A percentile compares a stretch with the other conserved stretches of the same genome.
These are phyloP conservation scores for Tubulanus polymorphus DNA, from an alignment of 2,888 invertebrate genomes.

Conservation along the genomic window DNA sequence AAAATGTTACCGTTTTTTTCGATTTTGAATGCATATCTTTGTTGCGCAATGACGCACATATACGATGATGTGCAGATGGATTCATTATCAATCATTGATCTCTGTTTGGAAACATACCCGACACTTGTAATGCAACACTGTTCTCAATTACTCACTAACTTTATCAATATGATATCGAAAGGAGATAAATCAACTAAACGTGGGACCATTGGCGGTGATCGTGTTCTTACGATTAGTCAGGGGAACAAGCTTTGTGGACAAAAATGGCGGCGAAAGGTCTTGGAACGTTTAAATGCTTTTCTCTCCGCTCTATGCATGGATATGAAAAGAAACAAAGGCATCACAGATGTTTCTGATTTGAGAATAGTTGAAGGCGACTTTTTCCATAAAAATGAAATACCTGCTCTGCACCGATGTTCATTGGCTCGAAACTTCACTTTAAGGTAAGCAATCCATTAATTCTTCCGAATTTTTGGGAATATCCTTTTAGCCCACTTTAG, in stretches of 20 bases:
- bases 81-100: slow-evolving; percentile 73
- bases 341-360: too few species aligned
- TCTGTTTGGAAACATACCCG: slow-evolving; percentile 67
- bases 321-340: too few species aligned
- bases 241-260: slow-evolving; percentile 70
- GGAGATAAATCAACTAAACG: slow-evolving; percentile 17
- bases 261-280: slow-evolving; percentile 74
- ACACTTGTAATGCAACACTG: slow-evolving; percentile 65
- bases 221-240: slow-evolving; percentile 68
- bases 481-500: too few species aligned
- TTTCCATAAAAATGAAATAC: too few species aligned
- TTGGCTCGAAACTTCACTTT: too few species aligned
- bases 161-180: slow-evolving; percentile 77
- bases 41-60: slow-evolving; percentile 88
- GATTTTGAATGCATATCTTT: slow-evolving; percentile 72
- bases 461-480: too few species aligned
- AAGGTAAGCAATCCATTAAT: too few species aligned
- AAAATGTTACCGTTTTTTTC: slow-evolving; percentile 67
- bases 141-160: slow-evolving; percentile 71
- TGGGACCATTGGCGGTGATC: slow-evolving; percentile 23
- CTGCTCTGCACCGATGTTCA: too few species aligned
- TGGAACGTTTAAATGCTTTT: slow-evolving; percentile 63
- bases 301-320: slow-evolving; percentile 30
- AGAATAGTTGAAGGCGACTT: too few species aligned
- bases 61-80: slow-evolving; percentile 76